Conservation (phyloP, 2,797 vertebrate species). For the Sardinella longiceps region DNA sequence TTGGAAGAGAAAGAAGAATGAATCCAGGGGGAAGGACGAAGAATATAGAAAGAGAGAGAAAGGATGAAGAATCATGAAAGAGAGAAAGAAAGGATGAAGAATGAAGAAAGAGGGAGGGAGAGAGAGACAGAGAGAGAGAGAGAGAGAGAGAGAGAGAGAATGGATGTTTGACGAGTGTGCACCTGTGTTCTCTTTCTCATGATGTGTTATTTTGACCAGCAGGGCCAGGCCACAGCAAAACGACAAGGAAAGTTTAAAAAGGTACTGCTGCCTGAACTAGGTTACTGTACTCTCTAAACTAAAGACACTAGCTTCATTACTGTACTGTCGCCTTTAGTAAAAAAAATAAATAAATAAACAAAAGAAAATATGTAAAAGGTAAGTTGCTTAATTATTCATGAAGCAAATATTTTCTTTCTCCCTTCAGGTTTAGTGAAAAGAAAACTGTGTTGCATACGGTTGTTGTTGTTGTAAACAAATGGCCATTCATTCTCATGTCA, state of each 20-base stretch:
- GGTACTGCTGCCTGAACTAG: conserved; percentile 98
- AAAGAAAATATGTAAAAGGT: neutral
- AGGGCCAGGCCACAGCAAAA: conserved; percentile 99
- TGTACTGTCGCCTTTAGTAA: neutral
- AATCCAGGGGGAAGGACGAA: conserved; percentile 33
- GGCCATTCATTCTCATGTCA: conserved; percentile 29
- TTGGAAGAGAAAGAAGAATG: neutral
- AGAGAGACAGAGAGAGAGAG: conserved; percentile 44
- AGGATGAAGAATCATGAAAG: conserved; percentile 35
- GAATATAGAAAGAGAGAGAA: conserved; percentile 51
- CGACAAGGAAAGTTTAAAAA: conserved; percentile 99
- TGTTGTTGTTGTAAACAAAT: neutral
- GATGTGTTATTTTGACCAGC: conserved; percentile 99
- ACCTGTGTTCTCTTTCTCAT: conserved; percentile 93
- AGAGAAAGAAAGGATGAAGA: conserved; percentile 48
- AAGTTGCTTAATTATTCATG: neutral
- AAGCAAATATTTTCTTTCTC: neutral
- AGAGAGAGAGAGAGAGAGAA: conserved; percentile 52
- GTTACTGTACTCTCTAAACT: conserved; percentile 54
- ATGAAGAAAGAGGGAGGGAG: conserved; percentile 29
- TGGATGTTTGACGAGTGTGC: conserved; percentile 79
- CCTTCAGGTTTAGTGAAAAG: neutral
- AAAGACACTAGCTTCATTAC: neutral
- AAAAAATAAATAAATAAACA: neutral
- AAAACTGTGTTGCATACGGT: neutral